Base-by-base conservation (phyloP, 2,888 invertebrate species). In the Chrysopilus asiliformis region DNA sequence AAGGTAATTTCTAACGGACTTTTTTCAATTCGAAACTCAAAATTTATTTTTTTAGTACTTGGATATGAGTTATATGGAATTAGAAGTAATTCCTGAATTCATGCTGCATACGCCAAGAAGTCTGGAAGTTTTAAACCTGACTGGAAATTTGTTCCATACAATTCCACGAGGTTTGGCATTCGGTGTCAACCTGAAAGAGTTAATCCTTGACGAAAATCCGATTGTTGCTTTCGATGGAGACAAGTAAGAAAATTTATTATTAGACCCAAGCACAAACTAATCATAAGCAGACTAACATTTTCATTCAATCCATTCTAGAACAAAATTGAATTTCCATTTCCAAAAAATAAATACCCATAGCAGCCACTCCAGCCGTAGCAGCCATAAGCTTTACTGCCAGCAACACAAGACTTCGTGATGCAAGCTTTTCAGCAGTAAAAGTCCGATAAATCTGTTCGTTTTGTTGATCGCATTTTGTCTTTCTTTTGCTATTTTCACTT, bases 171-270 rank as follows among this genome's bases (percentile, higher is more conserved):
- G 73, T 19, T 50, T 86, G 14, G 66, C 63, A 2, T 70, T 73
- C 39, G 71, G 75, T 0, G 67, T 67, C 37, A 68, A 68, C 43
- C 57, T 86, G 34, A 57, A 74, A 36, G 68, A 59, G 32, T 57
- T 86, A 8, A 71, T 71, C 36, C 55, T 86, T 15, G 76, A 81
- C 49, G 74, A 76, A 43, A 85, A 85, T 56, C 77, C 76, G 0
- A 74, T 86, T 34, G 54, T 55, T 3, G 60, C 66, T 37, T 49
- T 85, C 12, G 70, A 71, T 5, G 53, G 53, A 34, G 45, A 50
- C 1, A 60, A 60, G 67, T 66, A 53, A 51, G 53, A 44, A 22
- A 22, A 22, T 22, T 8, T 22, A 22, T 8, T 22, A 34, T n/a
- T n/a, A n/a, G n/a, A n/a, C n/a, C n/a, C n/a, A n/a, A n/a, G n/a